phyloP scores from a whole-genome alignment of 2,113 vertebrate genomes.

The Callopanchax toddi region DNA sequence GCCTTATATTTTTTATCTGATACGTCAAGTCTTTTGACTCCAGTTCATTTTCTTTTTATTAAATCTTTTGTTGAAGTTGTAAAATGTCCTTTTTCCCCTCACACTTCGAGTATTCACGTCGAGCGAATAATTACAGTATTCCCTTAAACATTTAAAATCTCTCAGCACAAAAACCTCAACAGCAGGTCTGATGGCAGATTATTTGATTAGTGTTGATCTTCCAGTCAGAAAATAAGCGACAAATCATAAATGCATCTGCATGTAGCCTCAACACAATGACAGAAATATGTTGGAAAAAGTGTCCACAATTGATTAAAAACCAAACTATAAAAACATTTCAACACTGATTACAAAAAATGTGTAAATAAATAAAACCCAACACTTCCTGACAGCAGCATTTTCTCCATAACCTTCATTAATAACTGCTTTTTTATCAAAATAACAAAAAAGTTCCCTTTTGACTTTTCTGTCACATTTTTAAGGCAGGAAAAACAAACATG shows the following conservation, averaged over 20 bases:
- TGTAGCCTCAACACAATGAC: too few relatives aligned
- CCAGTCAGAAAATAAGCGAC: not conserved
- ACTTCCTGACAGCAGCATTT: not conserved
- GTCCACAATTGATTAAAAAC: not conserved
- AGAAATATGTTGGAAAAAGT: not conserved
- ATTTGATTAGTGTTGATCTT: constrained; percentile 8
- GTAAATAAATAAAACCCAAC: not conserved
- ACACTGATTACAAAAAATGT: too few relatives aligned
- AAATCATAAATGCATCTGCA: constrained; percentile 1
- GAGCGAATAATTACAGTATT: too few relatives aligned
- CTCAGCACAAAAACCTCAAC: constrained; percentile 22
- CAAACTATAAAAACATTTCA: constrained; percentile 3
- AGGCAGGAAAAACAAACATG: not conserved
- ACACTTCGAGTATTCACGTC: too few relatives aligned
- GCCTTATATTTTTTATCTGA: constrained; percentile 12
- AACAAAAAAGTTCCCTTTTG: constrained; percentile 17
- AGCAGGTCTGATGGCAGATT: not conserved
- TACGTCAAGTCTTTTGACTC: not conserved
- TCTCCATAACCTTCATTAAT: not conserved
- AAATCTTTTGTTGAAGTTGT: constrained; percentile 25
- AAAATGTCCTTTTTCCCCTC: not conserved
- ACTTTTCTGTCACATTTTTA: not conserved
- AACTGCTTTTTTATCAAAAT: too few relatives aligned
- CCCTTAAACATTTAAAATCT: too few relatives aligned
- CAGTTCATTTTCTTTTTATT: too few relatives aligned